Base-by-base conservation (phyloP, 2,797 vertebrate species). In the Alcedo atthis region DNA sequence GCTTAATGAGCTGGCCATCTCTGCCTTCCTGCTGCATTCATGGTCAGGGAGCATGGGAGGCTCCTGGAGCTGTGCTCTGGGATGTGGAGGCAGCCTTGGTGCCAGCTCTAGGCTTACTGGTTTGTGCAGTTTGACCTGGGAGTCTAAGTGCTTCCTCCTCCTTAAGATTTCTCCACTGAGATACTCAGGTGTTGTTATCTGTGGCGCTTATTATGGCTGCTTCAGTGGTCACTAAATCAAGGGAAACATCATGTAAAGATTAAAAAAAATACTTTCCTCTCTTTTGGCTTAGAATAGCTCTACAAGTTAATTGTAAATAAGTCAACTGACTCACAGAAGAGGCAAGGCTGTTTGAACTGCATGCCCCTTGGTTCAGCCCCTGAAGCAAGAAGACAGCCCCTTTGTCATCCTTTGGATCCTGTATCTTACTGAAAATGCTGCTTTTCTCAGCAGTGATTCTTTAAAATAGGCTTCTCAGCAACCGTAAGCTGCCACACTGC, bases 281-380 rank as follows among this genome's bases (percentile, higher is more conserved):
- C 49, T 54, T 66, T 62, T 76, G 78, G 24, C 86, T 90, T 68
- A 59, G 73, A 92, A 87, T 22, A 92, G 69, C 80, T 90, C 92
- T 57, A 17, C 20, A 84, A 77, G 49, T 63, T 82, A 35, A 42
- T 82, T 62, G 46, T 63, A 48, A 49, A 49, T 32, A 40, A 61
- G 79, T 10, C 21, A 48, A 48, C 20, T 61, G 86, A 58, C 33
- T 75, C 1, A 1, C 59, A 88, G 66, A 80, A 45, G 28, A 55
- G 45, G 68, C 33, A 75, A 63, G 76, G n/a, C 11, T 61, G 13
- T 16, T 46, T 13, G 35, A 74, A 37, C 63, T 62, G 26, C 0
- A 0, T 67, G 59, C 40, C 30, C 75, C 87, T 78, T 83, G 90
- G 83, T 59, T 84, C 42, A 87, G 92, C 35, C 81, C 42, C 30